Evolutionary conservation across 2,113 vertebrate genomes (phyloP).

Genomic region (Myiopsitta monachus): DNA sequence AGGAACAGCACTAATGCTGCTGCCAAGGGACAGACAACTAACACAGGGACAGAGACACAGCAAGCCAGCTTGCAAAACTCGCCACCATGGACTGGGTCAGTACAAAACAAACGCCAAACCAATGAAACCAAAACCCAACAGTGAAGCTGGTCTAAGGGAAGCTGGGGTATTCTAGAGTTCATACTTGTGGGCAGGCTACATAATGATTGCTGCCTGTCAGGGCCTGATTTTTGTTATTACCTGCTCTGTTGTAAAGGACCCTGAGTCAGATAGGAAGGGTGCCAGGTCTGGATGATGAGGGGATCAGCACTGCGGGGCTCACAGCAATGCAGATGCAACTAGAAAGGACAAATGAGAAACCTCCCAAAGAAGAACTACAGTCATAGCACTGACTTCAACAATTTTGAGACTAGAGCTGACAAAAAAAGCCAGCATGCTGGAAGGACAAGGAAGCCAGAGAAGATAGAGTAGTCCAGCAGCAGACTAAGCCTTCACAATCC

Average conservation of each 20-base stretch:
- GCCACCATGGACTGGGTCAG: not conserved
- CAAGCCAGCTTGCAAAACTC: not conserved
- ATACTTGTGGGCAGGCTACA: not conserved
- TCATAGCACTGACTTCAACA: not conserved
- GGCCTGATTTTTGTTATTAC: not conserved
- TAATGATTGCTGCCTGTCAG: rapidly evolving
- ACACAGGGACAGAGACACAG: not conserved
- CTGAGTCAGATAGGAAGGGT: not conserved
- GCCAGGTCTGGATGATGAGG: not conserved
- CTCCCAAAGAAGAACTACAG: not conserved
- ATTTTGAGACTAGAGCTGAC: not conserved
- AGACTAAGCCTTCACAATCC: not conserved
- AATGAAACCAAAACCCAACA: not conserved
- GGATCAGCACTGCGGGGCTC: not conserved
- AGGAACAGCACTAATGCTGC: not conserved
- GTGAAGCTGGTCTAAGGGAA: not conserved
- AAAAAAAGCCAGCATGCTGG: not conserved
- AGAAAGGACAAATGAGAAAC: not conserved
- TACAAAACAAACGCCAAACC: not conserved
- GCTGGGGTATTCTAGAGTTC: not conserved
- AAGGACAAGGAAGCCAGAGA: not conserved
- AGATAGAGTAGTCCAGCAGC: not conserved
- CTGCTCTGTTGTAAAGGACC: not conserved
- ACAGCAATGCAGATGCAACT: not conserved
- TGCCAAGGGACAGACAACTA: not conserved